Evolutionary conservation across 2,888 invertebrate species (phyloP).

Genomic region (Hypena proboscidalis): DNA sequence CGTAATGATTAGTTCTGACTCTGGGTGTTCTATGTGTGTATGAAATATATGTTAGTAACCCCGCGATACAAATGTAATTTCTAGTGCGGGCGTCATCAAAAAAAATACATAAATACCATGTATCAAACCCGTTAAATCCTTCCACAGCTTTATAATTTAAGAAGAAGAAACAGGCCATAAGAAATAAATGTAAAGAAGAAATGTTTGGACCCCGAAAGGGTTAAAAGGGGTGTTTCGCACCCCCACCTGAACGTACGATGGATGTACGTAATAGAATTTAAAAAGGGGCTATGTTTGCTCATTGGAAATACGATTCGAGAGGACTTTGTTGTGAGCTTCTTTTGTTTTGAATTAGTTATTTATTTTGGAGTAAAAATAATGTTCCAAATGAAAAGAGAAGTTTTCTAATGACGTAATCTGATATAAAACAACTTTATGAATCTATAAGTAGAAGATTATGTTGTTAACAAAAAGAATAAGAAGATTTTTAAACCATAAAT

Average conservation of each 20-base stretch:
- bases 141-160: slow-evolving; percentile 81
- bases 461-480: too few species aligned
- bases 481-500: too few species aligned
- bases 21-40: too few species aligned
- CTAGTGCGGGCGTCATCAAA: not conserved
- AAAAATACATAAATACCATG: slow-evolving; percentile 43
- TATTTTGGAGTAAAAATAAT: not conserved
- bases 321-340: slow-evolving; percentile 13
- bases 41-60: too few species aligned
- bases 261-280: slow-evolving; percentile 52
- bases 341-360: not conserved
- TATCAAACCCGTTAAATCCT: slow-evolving; percentile 63
- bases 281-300: slow-evolving; percentile 47
- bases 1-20: too few species aligned
- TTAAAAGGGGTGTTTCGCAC: slow-evolving; percentile 77
- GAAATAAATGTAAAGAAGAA: slow-evolving; percentile 86
- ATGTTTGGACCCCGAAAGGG: slow-evolving; percentile 83
- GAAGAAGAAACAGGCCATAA: slow-evolving; percentile 86
- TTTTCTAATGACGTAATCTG: too few species aligned
- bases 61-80: too few species aligned
- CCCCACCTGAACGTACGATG: slow-evolving; percentile 72
- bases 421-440: too few species aligned
- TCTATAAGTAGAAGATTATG: too few species aligned
- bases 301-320: slow-evolving; percentile 39
- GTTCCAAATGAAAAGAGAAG: too few species aligned